These are phyloP conservation scores for Hemibagrus wyckioides DNA, from an alignment of 2,113 vertebrate genomes.

Conservation along the genomic window DNA sequence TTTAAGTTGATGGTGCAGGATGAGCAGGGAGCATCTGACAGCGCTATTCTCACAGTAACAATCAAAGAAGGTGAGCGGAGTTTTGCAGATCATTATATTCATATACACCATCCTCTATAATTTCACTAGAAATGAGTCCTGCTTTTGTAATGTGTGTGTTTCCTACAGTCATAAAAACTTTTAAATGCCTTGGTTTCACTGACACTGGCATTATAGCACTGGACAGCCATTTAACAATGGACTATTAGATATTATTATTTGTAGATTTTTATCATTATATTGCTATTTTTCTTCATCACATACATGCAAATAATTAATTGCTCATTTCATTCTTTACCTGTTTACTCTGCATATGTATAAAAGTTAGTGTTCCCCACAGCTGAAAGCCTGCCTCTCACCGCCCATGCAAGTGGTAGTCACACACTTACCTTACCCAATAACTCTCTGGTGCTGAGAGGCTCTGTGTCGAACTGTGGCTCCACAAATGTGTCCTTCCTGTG, in stretches of 20 bases:
- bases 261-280: background rate
- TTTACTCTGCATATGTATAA: background rate
- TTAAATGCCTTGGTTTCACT: background rate
- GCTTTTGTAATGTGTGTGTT: background rate
- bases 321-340: background rate
- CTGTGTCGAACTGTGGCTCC: constrained; percentile 80
- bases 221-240: background rate
- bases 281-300: background rate
- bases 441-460: constrained; percentile 84
- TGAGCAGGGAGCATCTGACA: constrained; percentile 79
- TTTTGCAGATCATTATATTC: background rate
- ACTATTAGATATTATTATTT: background rate
- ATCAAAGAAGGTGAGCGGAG: constrained; percentile 80
- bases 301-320: background rate
- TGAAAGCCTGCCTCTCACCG: constrained; percentile 74
- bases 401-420: constrained; percentile 84
- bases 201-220: background rate
- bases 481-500: constrained; percentile 80
- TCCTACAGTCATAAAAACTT: background rate
- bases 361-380: constrained; percentile 66
- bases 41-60: constrained; percentile 69
- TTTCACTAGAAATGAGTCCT: background rate
- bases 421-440: constrained; percentile 86
- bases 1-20: constrained; percentile 83
- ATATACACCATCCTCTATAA: background rate